A percentile compares a stretch with the other conserved stretches of the same genome.
Conservation (phyloP, 2,113 vertebrate species). For the Mormoops blainvillei region DNA sequence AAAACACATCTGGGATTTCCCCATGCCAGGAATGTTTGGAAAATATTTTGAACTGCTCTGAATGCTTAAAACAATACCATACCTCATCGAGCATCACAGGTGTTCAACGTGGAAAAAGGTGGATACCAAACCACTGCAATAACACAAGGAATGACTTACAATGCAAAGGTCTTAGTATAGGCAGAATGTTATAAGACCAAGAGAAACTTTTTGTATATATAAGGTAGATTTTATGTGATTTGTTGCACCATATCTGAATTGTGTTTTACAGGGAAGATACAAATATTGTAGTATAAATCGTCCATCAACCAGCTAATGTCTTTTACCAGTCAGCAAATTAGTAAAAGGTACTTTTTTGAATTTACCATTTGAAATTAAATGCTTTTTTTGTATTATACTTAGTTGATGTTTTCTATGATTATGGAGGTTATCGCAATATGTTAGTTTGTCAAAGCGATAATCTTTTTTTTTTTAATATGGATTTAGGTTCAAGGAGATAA, state of each 20-base stretch:
- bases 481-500: slow-evolving; percentile 7
- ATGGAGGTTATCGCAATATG: neutral
- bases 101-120: neutral
- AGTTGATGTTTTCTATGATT: neutral
- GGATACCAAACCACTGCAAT: neutral
- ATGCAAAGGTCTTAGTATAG: neutral
- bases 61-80: slow-evolving; percentile 20
- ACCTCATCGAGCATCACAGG: slow-evolving; percentile 2
- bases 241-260: neutral
- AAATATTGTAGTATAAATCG: neutral
- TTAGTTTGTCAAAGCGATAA: neutral
- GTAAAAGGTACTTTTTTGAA: neutral
- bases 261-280: neutral
- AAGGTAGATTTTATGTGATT: neutral
- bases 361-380: neutral
- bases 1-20: slow-evolving; percentile 37
- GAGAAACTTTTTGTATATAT: neutral
- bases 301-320: neutral
- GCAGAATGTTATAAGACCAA: neutral
- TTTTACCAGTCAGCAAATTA: slow-evolving; percentile 26
- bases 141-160: neutral
- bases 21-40: slow-evolving; percentile 37
- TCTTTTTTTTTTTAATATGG: too few relatives aligned
- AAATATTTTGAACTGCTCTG: slow-evolving; percentile 29
- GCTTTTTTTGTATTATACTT: neutral